A percentile compares a stretch with the other conserved stretches of the same genome.
Evolutionary conservation across 1,140 invertebrate genomes (phyloP).

Genomic region (Panagrolaimus sp.): DNA sequence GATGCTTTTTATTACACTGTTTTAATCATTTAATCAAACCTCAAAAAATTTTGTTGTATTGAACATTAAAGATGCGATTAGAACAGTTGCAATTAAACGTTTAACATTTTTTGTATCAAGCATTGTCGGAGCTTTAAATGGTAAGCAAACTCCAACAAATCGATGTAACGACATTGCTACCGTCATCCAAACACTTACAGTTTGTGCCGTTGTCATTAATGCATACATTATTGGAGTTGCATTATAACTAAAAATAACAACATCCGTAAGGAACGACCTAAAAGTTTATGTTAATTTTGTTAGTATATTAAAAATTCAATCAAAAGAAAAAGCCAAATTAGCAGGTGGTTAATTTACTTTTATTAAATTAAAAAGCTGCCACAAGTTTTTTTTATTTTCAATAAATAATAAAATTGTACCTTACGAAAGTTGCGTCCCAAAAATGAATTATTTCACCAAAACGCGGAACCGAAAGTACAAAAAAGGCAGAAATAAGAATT

Average conservation of each 20-base stretch:
- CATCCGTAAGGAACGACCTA: conserved; percentile 10
- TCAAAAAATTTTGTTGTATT: conserved; percentile 47
- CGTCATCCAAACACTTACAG: conserved; percentile 49
- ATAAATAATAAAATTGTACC: conserved; percentile 34
- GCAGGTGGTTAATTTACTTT: not conserved
- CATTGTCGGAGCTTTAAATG: conserved; percentile 30
- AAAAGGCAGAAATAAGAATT: conserved; percentile 36
- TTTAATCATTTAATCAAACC: conserved; percentile 23
- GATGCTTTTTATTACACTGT: not conserved
- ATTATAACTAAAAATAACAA: conserved; percentile 17
- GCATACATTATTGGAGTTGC: conserved; percentile 27
- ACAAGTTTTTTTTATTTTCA: not conserved
- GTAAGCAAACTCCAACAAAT: conserved; percentile 48
- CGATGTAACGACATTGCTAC: conserved; percentile 40
- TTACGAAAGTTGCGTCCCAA: conserved; percentile 13
- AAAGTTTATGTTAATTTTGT: not conserved
- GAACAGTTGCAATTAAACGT: conserved; percentile 26
- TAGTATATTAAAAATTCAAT: not conserved
- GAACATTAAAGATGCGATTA: conserved; percentile 37
- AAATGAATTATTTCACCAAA: conserved; percentile 18
- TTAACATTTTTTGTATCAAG: conserved; percentile 34
- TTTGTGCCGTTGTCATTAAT: conserved; percentile 20
- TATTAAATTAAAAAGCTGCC: not conserved
- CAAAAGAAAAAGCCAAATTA: not conserved
- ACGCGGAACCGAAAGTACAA: conserved; percentile 37